Evolutionary conservation across 2,888 invertebrate genomes (phyloP).

Genomic region (Tachina grossa): DNA sequence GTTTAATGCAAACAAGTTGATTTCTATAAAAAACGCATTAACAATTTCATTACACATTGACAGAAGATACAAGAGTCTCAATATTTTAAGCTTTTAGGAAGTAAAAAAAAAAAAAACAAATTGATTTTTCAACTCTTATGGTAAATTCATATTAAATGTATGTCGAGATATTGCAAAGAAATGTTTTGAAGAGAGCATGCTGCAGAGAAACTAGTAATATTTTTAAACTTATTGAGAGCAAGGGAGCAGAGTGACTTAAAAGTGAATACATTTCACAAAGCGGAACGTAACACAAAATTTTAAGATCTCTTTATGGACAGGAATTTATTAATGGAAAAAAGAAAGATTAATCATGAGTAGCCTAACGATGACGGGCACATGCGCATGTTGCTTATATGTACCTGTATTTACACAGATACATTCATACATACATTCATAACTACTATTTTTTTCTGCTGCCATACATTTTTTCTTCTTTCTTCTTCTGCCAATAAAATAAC

Average conservation of each 20-base stretch:
- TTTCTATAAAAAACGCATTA: background rate
- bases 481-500: constrained; percentile 23
- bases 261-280: constrained; percentile 18
- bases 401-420: constrained; percentile 51
- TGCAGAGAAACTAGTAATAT: too few species aligned
- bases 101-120: too few species aligned
- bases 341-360: constrained; percentile 56
- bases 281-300: background rate
- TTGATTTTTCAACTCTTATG: background rate
- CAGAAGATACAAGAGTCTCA: constrained; percentile 22
- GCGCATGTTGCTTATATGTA: constrained; percentile 42
- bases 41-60: constrained; percentile 21
- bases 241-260: constrained; percentile 34
- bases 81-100: background rate
- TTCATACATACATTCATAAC: constrained; percentile 47
- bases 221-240: background rate
- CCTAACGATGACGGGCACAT: constrained; percentile 57
- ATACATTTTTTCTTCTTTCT: constrained; percentile 38
- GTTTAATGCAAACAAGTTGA: background rate
- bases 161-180: constrained; percentile 1
- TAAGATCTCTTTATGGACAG: constrained; percentile 21
- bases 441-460: constrained; percentile 25
- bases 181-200: constrained; percentile 4
- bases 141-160: background rate
- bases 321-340: constrained; percentile 15